Evolutionary conservation across 2,797 vertebrate species (phyloP).

Genomic region (Scolopax rusticola): DNA sequence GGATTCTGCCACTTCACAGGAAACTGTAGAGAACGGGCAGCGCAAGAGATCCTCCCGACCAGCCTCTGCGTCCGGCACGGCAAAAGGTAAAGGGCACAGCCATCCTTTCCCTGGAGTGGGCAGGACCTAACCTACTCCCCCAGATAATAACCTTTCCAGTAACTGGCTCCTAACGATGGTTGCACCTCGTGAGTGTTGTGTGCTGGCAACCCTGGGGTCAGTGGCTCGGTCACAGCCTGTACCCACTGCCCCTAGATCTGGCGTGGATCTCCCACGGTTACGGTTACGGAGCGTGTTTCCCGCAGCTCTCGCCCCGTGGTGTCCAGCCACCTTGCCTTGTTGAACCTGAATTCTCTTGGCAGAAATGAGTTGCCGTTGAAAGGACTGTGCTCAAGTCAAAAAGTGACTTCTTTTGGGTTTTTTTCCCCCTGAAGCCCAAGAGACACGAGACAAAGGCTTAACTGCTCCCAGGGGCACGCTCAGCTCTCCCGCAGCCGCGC

Average conservation of each 20-base stretch:
- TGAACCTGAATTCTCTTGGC: background rate
- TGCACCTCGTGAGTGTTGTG: background rate
- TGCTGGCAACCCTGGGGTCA: background rate
- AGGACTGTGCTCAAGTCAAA: background rate
- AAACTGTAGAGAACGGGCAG: slow-evolving; percentile 89
- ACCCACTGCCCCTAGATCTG: background rate
- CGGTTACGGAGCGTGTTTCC: background rate
- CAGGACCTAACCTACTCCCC: background rate
- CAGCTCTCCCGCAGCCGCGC: background rate
- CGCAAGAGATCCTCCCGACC: slow-evolving; percentile 93
- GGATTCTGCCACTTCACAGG: slow-evolving; percentile 87
- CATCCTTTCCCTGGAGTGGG: background rate
- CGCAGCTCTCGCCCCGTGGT: background rate
- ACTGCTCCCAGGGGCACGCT: background rate
- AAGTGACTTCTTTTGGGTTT: background rate
- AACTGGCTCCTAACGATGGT: background rate
- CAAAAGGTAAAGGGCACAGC: slow-evolving; percentile 80
- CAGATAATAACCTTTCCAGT: background rate
- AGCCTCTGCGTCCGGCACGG: slow-evolving; percentile 81
- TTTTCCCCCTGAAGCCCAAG: background rate
- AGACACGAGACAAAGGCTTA: background rate
- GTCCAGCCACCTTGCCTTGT: background rate
- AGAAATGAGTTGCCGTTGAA: background rate
- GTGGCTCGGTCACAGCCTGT: background rate
- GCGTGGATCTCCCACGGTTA: background rate